These are phyloP conservation scores for Sycobia sp. DNA, from an alignment of 1,140 invertebrate species.

Conservation along the genomic window DNA sequence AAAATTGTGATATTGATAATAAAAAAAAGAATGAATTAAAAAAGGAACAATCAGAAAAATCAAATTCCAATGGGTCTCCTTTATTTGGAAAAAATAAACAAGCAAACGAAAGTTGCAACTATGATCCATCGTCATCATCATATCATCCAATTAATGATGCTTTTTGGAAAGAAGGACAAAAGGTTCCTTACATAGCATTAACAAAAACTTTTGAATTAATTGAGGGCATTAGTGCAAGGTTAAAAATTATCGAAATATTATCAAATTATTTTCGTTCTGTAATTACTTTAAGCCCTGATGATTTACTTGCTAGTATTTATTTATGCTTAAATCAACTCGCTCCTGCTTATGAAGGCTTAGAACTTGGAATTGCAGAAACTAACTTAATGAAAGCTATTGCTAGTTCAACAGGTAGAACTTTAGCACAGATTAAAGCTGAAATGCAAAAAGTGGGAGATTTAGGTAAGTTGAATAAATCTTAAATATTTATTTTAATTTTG, in stretches of 20 bases:
- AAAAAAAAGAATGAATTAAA: constrained; percentile 14
- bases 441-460: constrained; percentile 84
- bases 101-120: constrained; percentile 56
- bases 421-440: constrained; percentile 86
- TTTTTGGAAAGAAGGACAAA: constrained; percentile 79
- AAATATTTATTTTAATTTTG: background rate
- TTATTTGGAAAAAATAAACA: constrained; percentile 28
- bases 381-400: constrained; percentile 94
- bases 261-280: constrained; percentile 95
- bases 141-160: constrained; percentile 94
- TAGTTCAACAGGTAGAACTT: constrained; percentile 85
- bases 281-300: constrained; percentile 83
- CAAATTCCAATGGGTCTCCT: background rate
- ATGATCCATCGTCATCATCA: constrained; percentile 76
- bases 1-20: no score
- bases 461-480: constrained; percentile 16
- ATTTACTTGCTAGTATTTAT: constrained; percentile 90
- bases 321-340: constrained; percentile 94
- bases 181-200: constrained; percentile 90
- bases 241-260: constrained; percentile 94
- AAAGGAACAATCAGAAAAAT: constrained; percentile 29
- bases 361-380: constrained; percentile 92
- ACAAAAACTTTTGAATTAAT: constrained; percentile 90
- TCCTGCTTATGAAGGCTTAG: constrained; percentile 88
- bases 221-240: constrained; percentile 83